Percentiles rank a stretch among this genome's conserved stretches.
phyloP scores from a whole-genome alignment of 2,797 vertebrate species.

The Pterois miles region DNA sequence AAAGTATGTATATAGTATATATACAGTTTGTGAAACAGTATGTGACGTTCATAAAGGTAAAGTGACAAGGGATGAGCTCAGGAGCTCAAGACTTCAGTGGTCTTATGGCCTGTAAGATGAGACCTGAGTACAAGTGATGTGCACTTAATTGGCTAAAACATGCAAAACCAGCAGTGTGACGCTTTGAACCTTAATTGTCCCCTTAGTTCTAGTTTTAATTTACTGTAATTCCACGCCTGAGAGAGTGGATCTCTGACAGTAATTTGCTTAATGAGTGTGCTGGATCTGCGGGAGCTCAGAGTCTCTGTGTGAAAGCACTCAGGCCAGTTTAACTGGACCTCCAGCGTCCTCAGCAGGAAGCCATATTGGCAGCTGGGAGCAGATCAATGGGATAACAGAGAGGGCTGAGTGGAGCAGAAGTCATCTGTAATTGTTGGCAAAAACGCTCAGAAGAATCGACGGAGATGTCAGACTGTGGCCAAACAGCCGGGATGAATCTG shows the following conservation, averaged over 20 bases:
- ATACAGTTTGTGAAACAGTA: no score
- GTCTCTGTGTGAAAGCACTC: neutral
- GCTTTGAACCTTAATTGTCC: neutral
- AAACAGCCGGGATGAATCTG: constrained; percentile 16
- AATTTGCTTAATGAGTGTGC: neutral
- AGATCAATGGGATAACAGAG: constrained; percentile 34
- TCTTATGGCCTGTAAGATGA: neutral
- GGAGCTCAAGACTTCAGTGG: no score
- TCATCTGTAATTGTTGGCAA: constrained; percentile 35
- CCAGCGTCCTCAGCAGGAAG: neutral
- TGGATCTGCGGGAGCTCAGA: neutral
- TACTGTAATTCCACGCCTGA: neutral
- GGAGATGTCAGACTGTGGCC: constrained; percentile 16
- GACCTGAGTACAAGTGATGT: neutral
- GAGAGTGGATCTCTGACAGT: neutral
- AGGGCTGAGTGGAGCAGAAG: constrained; percentile 5
- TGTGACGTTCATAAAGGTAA: no score
- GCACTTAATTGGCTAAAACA: neutral
- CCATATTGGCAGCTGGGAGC: constrained; percentile 24
- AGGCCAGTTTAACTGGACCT: constrained; percentile 19
- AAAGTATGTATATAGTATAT: no score
- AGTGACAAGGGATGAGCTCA: no score
- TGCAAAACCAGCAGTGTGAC: neutral
- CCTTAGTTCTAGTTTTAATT: neutral
- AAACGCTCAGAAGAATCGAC: constrained; percentile 25